A percentile compares a stretch with the other conserved stretches of the same genome.
phyloP scores from a whole-genome alignment of 2,888 invertebrate genomes.

The Ptilodon capucinus region DNA sequence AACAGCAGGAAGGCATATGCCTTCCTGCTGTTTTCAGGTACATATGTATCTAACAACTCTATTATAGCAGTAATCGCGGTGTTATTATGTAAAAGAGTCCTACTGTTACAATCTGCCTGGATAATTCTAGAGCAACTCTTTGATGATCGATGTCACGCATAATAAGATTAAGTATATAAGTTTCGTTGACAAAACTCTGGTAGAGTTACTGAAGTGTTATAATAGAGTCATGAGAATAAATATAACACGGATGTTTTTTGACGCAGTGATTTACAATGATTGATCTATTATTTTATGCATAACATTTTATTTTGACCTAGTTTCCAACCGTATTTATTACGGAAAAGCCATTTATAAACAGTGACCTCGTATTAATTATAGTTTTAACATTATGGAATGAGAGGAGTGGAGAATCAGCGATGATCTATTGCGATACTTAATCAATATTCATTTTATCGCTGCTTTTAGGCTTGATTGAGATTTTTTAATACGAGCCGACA shows the following conservation, averaged over 20 bases:
- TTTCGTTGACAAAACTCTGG: no score
- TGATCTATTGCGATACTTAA: conserved; percentile 23
- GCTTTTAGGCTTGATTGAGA: conserved; percentile 43
- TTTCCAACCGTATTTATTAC: conserved; percentile 11
- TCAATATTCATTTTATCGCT: conserved; percentile 18
- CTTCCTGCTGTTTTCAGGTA: no score
- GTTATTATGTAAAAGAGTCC: no score
- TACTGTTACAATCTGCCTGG: no score
- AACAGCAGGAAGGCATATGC: no score
- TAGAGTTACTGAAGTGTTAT: no score
- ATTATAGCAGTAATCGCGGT: no score
- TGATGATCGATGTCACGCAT: no score
- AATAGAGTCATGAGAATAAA: no score
- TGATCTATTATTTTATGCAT: not conserved
- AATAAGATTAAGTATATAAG: no score
- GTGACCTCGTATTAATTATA: conserved; percentile 17
- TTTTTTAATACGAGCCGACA: conserved; percentile 18
- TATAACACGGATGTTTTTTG: not conserved
- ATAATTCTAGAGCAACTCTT: no score
- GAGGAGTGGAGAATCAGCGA: conserved; percentile 17
- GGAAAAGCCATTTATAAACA: conserved; percentile 15
- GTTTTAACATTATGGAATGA: conserved; percentile 12
- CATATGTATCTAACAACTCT: no score
- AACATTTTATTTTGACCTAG: conserved; percentile 4
- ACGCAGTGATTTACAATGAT: conserved; percentile 17